These are phyloP conservation scores for Torymus aiolomorphi DNA, from an alignment of 2,888 invertebrate species.

Conservation along the genomic window DNA sequence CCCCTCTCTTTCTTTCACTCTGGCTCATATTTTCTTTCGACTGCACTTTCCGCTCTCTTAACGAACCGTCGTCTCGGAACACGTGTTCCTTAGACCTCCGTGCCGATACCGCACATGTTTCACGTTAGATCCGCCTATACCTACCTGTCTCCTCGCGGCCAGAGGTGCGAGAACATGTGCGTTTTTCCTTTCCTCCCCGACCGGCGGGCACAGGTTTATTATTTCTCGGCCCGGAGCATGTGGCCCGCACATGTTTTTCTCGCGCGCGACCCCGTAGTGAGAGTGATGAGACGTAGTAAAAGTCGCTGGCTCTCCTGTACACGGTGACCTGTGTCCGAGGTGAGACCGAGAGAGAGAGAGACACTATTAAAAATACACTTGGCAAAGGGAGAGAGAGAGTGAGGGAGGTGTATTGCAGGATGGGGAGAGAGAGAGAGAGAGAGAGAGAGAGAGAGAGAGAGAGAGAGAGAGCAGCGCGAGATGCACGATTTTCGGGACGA, in stretches of 20 bases:
- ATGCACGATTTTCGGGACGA: neutral
- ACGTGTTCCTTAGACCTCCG: too few species aligned
- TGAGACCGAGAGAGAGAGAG: neutral
- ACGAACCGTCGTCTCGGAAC: too few species aligned
- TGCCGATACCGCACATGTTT: conserved; percentile 65
- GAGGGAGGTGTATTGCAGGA: too few species aligned
- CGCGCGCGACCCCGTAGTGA: conserved; percentile 9
- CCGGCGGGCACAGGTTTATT: conserved; percentile 25
- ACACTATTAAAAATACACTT: conserved; percentile 29
- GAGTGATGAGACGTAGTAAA: conserved; percentile 36
- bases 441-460: neutral
- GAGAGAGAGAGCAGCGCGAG: neutral
- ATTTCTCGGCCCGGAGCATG: conserved; percentile 1
- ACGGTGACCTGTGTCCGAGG: neutral
- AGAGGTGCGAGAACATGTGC: conserved; percentile 30
- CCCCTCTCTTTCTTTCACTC: too few species aligned
- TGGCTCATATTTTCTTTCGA: too few species aligned
- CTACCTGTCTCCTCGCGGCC: neutral
- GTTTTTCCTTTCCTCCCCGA: neutral
- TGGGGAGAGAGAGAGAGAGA: neutral
- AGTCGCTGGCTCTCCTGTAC: conserved; percentile 19
- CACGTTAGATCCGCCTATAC: conserved; percentile 68
- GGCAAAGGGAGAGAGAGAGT: neutral
- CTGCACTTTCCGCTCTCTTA: too few species aligned
- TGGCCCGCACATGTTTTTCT: conserved; percentile 48